A percentile compares a stretch with the other conserved stretches of the same genome.
phyloP scores from a whole-genome alignment of 2,888 invertebrate species.

The Folsomia manolachei region DNA sequence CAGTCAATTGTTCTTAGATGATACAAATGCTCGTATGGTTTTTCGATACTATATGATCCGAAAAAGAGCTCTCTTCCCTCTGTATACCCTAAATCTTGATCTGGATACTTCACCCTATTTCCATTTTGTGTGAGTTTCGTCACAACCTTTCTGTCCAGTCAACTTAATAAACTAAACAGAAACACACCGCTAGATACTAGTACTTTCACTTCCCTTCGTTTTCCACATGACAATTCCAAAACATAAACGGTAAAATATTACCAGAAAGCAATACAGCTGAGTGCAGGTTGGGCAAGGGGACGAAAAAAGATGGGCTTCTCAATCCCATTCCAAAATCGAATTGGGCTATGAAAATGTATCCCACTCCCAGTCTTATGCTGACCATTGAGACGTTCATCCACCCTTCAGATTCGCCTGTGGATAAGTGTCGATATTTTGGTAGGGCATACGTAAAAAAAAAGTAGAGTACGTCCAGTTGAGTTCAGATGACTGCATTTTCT shows the following conservation, averaged over 20 bases:
- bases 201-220: conserved; percentile 21
- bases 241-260: conserved; percentile 25
- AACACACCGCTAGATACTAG: background rate
- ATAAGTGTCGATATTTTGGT: too few species aligned
- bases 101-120: conserved; percentile 13
- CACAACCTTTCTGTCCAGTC: background rate
- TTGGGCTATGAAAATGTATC: conserved; percentile 2
- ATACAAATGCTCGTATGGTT: too few species aligned
- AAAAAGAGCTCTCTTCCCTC: background rate
- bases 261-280: conserved; percentile 24
- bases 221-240: conserved; percentile 30
- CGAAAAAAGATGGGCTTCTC: conserved; percentile 2
- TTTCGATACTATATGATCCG: too few species aligned
- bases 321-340: background rate
- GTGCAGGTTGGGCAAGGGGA: conserved; percentile 15
- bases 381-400: too few species aligned
- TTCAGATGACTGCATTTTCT: conserved; percentile 6
- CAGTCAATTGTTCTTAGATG: too few species aligned
- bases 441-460: too few species aligned
- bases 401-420: too few species aligned
- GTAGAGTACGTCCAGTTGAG: background rate
- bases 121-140: conserved; percentile 7
- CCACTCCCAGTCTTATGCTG: background rate
- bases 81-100: background rate
- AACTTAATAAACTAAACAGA: background rate